Percentiles rank a stretch among this genome's conserved stretches.
These are phyloP conservation scores for Tachypleus tridentatus DNA, from an alignment of 1,140 invertebrate species.

Conservation along the genomic window DNA sequence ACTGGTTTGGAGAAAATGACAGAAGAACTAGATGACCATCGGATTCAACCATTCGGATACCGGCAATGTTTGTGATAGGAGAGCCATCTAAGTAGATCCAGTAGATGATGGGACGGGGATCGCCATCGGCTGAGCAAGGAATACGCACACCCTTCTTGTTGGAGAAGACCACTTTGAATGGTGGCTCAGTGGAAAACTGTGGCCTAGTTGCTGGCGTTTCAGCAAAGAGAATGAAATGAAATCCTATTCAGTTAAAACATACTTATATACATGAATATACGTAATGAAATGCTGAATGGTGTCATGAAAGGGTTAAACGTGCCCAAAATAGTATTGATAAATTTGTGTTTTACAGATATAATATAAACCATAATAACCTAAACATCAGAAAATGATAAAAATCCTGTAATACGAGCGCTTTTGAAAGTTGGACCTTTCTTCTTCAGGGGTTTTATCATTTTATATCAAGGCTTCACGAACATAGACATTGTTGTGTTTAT, in stretches of 20 bases:
- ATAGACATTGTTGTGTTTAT: too few relatives aligned
- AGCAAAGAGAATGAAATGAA: neutral
- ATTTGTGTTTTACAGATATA: too few relatives aligned
- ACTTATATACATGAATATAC: too few relatives aligned
- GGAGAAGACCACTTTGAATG: slow-evolving; percentile 79
- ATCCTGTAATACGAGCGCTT: too few relatives aligned
- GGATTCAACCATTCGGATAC: slow-evolving; percentile 6
- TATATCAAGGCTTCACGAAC: too few relatives aligned
- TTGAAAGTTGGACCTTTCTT: too few relatives aligned
- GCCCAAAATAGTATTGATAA: too few relatives aligned
- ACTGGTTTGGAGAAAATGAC: slow-evolving; percentile 82
- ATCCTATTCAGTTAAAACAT: neutral
- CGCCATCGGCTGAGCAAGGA: slow-evolving; percentile 79
- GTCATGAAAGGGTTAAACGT: too few relatives aligned
- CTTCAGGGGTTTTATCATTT: too few relatives aligned
- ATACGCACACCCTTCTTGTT: slow-evolving; percentile 86
- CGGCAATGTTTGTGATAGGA: slow-evolving; percentile 7
- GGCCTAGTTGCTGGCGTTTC: slow-evolving; percentile 45
- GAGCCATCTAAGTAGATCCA: slow-evolving; percentile 46
- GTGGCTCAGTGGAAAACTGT: slow-evolving; percentile 80
- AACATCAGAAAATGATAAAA: too few relatives aligned
- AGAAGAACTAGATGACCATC: slow-evolving; percentile 52
- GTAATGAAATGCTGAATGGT: too few relatives aligned
- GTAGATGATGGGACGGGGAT: slow-evolving; percentile 78
- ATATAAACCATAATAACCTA: too few relatives aligned